Evolutionary conservation across 1,140 invertebrate genomes (phyloP), one percentile per base, ranked within the genome.

Genomic region (Tetraneura akinire): DNA sequence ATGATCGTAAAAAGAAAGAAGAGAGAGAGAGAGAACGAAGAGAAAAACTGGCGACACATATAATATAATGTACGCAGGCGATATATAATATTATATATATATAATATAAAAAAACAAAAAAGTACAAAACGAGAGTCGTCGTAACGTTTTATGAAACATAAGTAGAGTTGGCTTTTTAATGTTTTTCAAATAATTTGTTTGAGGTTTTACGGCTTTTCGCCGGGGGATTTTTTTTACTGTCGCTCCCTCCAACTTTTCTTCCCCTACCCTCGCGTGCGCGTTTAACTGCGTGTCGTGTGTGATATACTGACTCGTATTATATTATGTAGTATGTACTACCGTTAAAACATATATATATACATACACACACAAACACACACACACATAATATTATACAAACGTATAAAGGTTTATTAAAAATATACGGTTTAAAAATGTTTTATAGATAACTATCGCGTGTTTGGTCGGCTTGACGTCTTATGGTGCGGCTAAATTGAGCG

Each of bases 101-200:
- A 57, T 14, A 16, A 11, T 18, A 21, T 10, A 10, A 8, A 21
- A 42, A 66, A 70, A 37, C 32, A 23, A 62, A 78, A 78, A 78
- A 62, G 14, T 60, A 62, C 74, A 78, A 78, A 62, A 57, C 74
- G 23, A 74, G 23, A 74, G 32, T 8, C 32, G 32, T 78, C 53
- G 53, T 78, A 62, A 62, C 60, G 47, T 78, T 78, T 62, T 78
- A 78, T 60, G 55, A 60, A 62, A 78, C 74, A 62, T 78, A 78
- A 78, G 74, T 78, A 78, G 42, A 62, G 74, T 78, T 78, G 26
- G 74, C 55, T 62, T 78, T 78, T 78, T 78, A 78, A 78, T 78
- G 53, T 37, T 55, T 76, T 76, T 76, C 55, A 62, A 78, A 78
- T 60, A 78, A 78, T 78, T 78, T 78, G 74, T 78, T 78, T 23